Base-by-base conservation (phyloP, 30 jellyfish, hydroid and myxozoan species). In the Aurelia coerulea region DNA sequence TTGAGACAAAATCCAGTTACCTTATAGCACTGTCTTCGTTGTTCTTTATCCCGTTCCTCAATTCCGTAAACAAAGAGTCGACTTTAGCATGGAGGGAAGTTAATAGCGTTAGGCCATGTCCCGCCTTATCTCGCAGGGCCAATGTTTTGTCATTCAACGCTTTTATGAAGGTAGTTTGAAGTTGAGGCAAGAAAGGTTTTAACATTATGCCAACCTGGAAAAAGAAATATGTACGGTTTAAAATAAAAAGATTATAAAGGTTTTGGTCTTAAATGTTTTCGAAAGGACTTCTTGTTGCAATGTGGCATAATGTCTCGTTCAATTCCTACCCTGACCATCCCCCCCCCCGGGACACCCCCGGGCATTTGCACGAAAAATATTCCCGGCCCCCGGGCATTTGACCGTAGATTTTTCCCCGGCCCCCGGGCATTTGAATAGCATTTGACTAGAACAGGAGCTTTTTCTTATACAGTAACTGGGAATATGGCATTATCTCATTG, bases 141-240 rank as follows among this genome's bases (percentile, higher is more conserved):
- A 81, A 69, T 16, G 90, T 86, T 37, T 73, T 89, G 67, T 92
- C 98, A 78, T 81, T 87, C 76, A 92, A 79, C 6, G 98, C 96
- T 81, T 87, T 86, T 29, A 92, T 76, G 76, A 92, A 92, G 37
- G 98, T 92, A 19, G 98, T 92, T 78, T 92, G 98, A 10, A 92
- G 89, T 80, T 92, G 98, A 16, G 98, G 95, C 56, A 92, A 53
- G 83, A 92, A 89, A 11, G 98, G 97, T 58, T 92, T 92, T 62
- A 92, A 69, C 91, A 83, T 77, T n/a, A 88, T 83, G 68, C 98
- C 98, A 74, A 86, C 98, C 98, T 92, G 52, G 33, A 23, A 64
- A 41, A 15, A 29, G 68, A 73, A 80, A 51, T 41, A 50, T 29
- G 37, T 1, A 72, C 51, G 4, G 7, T 13, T 37, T 31, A 52